Evolutionary conservation across 2,888 invertebrate genomes (phyloP).

Genomic region (Drosophila mayaguana): DNA sequence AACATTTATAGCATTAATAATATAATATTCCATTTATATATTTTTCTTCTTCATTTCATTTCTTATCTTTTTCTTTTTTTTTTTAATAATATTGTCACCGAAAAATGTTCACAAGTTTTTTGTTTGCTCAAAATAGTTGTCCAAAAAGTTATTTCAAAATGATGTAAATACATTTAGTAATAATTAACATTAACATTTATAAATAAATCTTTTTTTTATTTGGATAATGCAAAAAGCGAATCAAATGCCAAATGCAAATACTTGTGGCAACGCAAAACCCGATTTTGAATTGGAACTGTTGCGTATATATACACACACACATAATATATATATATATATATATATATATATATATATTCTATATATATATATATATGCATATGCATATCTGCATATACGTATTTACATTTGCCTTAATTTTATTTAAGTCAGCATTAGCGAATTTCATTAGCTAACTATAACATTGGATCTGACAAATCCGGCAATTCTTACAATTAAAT

Average conservation of each 20-base stretch:
- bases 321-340: background rate
- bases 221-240: conserved; percentile 60
- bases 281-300: conserved; percentile 35
- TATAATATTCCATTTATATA: conserved; percentile 29
- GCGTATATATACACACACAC: background rate
- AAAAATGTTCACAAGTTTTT: conserved; percentile 54
- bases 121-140: conserved; percentile 57
- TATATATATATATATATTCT: too few relatives aligned
- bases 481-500: conserved; percentile 9
- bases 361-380: background rate
- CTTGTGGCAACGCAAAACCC: conserved; percentile 54
- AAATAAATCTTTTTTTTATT: conserved; percentile 9
- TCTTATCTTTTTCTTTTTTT: conserved; percentile 28
- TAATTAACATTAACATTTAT: conserved; percentile 28
- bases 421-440: conserved; percentile 43
- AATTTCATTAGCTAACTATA: conserved; percentile 62
- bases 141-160: conserved; percentile 61
- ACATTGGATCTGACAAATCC: conserved; percentile 23
- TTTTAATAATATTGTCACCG: conserved; percentile 67
- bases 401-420: conserved; percentile 17
- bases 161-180: conserved; percentile 42
- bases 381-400: background rate
- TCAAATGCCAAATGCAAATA: conserved; percentile 62
- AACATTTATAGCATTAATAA: conserved; percentile 60
- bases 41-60: background rate